These are phyloP conservation scores for Podarcis siculus DNA, from an alignment of 2,797 vertebrate species.

Conservation along the genomic window DNA sequence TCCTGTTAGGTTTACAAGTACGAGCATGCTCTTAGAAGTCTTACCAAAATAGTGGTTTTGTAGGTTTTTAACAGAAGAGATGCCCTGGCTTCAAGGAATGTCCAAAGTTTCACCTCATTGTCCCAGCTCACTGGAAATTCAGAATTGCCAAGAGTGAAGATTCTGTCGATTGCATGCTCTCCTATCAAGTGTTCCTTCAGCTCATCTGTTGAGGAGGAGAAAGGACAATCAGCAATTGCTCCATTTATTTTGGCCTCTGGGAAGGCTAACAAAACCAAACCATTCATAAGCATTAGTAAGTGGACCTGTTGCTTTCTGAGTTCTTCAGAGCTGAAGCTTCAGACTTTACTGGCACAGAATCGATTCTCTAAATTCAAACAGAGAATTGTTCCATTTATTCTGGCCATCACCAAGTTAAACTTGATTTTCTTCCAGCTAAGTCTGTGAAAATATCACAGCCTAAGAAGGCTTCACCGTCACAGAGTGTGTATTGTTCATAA, in stretches of 20 bases:
- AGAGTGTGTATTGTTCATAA: too few relatives aligned
- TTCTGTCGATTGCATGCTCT: conserved; percentile 91
- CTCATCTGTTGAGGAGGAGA: conserved; percentile 85
- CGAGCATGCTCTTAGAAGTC: conserved; percentile 5
- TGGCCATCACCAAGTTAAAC: neutral
- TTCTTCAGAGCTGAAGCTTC: neutral
- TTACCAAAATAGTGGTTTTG: conserved; percentile 91
- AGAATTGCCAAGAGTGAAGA: conserved; percentile 94
- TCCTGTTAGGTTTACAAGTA: conserved; percentile 31
- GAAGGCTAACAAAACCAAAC: conserved; percentile 10
- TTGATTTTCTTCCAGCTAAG: too few relatives aligned
- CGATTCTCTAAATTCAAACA: neutral
- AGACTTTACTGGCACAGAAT: neutral
- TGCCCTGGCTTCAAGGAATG: conserved; percentile 94
- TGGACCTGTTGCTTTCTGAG: neutral
- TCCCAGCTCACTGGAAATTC: conserved; percentile 98
- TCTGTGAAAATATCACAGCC: neutral
- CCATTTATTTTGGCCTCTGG: conserved; percentile 16
- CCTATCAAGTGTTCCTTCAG: conserved; percentile 93
- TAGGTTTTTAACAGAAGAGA: conserved; percentile 96
- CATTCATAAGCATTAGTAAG: neutral
- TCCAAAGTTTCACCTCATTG: conserved; percentile 98
- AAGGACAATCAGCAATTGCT: conserved; percentile 28
- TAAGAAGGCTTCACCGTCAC: neutral
- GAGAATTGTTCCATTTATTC: neutral